These are phyloP conservation scores for Monoplex corrugatus DNA, from an alignment of 2,888 invertebrate species.

Conservation along the genomic window DNA sequence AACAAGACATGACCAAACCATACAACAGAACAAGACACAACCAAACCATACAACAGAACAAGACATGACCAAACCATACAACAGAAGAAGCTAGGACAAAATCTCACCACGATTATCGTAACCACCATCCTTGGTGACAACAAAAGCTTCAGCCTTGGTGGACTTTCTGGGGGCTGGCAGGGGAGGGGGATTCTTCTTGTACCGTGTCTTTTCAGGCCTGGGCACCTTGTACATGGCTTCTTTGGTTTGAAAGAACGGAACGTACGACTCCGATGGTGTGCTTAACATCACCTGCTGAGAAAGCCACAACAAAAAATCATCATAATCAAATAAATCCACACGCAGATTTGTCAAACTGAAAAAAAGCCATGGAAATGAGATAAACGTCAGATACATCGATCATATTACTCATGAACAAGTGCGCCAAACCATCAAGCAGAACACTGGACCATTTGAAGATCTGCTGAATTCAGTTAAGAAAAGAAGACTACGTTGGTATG, in stretches of 20 bases:
- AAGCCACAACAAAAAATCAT: no score
- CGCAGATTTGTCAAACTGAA: not conserved
- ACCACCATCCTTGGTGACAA: conserved; percentile 62
- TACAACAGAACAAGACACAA: not conserved
- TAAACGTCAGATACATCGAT: not conserved
- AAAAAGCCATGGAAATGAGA: not conserved
- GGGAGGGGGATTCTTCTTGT: conserved; percentile 66
- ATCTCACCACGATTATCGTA: conserved; percentile 74
- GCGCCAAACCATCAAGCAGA: no score
- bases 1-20: no score
- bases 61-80: not conserved
- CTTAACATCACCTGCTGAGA: conserved; percentile 52
- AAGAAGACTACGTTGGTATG: no score
- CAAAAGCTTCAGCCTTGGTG: conserved; percentile 49
- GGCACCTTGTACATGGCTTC: conserved; percentile 55
- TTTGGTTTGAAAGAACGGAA: conserved; percentile 66
- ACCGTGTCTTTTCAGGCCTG: conserved; percentile 52
- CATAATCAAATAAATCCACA: not conserved
- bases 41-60: no score
- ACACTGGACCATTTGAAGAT: no score
- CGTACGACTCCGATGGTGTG: conserved; percentile 66
- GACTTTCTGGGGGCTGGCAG: conserved; percentile 59
- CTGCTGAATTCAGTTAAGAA: no score
- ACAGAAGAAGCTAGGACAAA: not conserved
- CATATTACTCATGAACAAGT: no score